A percentile compares a stretch with the other conserved stretches of the same genome.
These are phyloP conservation scores for Sigmodon hispidus DNA, from an alignment of 2,113 vertebrate genomes.

Conservation along the genomic window DNA sequence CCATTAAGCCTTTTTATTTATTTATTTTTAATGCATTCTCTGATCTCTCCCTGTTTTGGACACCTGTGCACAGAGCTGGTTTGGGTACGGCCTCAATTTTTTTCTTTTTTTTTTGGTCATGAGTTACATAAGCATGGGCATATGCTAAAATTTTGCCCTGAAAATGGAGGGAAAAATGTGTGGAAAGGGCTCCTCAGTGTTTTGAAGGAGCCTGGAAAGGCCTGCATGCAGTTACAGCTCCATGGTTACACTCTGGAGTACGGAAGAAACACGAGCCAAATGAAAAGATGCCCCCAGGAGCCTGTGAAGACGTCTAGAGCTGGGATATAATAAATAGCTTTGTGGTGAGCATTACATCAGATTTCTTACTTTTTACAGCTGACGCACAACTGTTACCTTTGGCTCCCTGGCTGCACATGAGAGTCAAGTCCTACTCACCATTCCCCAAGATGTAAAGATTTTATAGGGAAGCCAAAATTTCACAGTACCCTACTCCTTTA, in stretches of 20 bases:
- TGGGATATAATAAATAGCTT: conserved; percentile 10
- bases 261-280: not conserved
- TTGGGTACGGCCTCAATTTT: not conserved
- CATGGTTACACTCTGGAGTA: not conserved
- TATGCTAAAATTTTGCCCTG: not conserved
- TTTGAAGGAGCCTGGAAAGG: not conserved
- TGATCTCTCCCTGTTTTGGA: not conserved
- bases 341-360: not conserved
- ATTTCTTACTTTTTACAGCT: conserved; percentile 17
- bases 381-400: not conserved
- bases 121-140: not conserved
- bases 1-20: not conserved
- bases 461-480: not conserved
- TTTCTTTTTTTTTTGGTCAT: not conserved
- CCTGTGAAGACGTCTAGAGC: not conserved
- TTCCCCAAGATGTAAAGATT: conserved; percentile 58
- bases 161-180: not conserved
- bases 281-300: not conserved
- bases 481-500: not conserved
- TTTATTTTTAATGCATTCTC: not conserved
- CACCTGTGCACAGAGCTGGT: not conserved
- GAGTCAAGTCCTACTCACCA: not conserved
- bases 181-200: not conserved
- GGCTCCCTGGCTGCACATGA: not conserved
- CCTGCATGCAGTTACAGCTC: not conserved